Evolutionary conservation across 2,113 vertebrate species (phyloP).

Genomic region (Corydoras sp.): DNA sequence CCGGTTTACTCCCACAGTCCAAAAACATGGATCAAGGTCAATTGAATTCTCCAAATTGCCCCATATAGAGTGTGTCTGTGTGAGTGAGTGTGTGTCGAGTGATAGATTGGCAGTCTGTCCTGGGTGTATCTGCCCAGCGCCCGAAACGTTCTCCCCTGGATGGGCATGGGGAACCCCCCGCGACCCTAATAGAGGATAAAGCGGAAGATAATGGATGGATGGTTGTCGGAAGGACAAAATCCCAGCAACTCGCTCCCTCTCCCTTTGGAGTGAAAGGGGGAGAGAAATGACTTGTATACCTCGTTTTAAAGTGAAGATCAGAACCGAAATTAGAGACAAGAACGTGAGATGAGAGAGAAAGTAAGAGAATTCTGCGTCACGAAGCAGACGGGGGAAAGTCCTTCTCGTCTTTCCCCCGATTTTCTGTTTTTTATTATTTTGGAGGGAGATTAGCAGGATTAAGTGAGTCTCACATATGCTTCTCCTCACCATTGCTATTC

Average conservation of each 20-base stretch:
- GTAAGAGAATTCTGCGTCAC: not conserved
- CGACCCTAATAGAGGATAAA: no score
- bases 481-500: slow-evolving; percentile 89
- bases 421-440: slow-evolving; percentile 62
- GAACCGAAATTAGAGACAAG: slow-evolving; percentile 1
- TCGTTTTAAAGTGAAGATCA: slow-evolving; percentile 1
- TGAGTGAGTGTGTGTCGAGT: no score
- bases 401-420: slow-evolving; percentile 41
- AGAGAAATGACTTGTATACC: not conserved
- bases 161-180: no score
- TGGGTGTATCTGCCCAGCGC: no score
- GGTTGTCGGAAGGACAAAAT: slow-evolving; percentile 74
- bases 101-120: no score
- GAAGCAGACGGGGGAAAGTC: slow-evolving; percentile 25
- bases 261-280: slow-evolving; percentile 9
- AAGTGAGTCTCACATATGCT: slow-evolving; percentile 97
- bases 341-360: not conserved
- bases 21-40: no score
- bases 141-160: no score
- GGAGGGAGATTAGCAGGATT: slow-evolving; percentile 98
- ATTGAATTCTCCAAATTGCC: no score
- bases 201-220: no score
- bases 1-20: no score
- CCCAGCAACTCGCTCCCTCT: slow-evolving; percentile 51
- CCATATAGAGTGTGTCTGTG: no score